These are phyloP conservation scores for Polymixis lichenea DNA, from an alignment of 2,888 invertebrate genomes.

Conservation along the genomic window DNA sequence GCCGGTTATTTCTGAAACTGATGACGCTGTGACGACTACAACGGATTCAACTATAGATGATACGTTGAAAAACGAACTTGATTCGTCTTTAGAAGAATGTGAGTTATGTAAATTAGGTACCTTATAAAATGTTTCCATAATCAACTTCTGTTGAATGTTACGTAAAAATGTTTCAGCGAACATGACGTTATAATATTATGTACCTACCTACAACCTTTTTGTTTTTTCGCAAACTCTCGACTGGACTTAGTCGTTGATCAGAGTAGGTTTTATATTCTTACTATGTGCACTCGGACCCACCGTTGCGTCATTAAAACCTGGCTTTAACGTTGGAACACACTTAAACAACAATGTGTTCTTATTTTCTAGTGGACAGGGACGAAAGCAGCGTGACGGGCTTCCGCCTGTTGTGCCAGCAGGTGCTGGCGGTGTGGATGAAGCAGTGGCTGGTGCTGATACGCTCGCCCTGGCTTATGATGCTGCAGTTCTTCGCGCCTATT, in stretches of 20 bases:
- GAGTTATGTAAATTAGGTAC: constrained; percentile 65
- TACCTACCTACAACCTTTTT: neutral
- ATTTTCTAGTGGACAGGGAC: constrained; percentile 74
- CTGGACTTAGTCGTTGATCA: neutral
- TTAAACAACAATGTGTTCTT: constrained; percentile 2
- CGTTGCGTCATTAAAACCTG: neutral
- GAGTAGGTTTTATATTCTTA: neutral
- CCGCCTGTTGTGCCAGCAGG: constrained; percentile 90
- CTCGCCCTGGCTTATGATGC: constrained; percentile 91
- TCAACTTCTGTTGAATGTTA: neutral
- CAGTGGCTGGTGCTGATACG: constrained; percentile 91
- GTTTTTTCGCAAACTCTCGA: neutral
- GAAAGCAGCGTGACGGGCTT: constrained; percentile 72
- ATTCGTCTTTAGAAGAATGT: constrained; percentile 82
- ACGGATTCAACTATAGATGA: constrained; percentile 75
- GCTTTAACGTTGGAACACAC: neutral
- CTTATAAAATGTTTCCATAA: neutral
- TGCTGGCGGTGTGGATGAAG: constrained; percentile 92
- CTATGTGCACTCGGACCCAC: neutral
- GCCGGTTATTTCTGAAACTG: constrained; percentile 73
- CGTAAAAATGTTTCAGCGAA: neutral
- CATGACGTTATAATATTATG: neutral
- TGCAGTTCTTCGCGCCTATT: constrained; percentile 93
- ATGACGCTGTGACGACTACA: constrained; percentile 76
- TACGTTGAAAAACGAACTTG: constrained; percentile 71